Percentiles rank a stretch among this genome's conserved stretches.
Conservation (phyloP, 2,888 invertebrate species). For the Cosmorhoe ocellata region DNA sequence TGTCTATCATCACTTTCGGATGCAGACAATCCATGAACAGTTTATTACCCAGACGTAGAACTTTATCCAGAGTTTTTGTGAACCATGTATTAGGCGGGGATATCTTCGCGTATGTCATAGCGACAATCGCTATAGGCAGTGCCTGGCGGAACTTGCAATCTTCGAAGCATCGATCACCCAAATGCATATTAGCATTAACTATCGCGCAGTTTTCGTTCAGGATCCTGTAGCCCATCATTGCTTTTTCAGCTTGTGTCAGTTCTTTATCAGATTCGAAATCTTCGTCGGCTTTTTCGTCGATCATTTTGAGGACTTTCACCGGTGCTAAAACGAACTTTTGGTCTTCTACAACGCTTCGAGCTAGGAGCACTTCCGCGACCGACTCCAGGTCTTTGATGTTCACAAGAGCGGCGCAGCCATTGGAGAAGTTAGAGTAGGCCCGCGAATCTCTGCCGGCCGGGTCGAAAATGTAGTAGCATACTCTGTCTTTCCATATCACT, state of each 20-base stretch:
- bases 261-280: constrained; percentile 76
- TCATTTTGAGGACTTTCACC: constrained; percentile 74
- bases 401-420: constrained; percentile 81
- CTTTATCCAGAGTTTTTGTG: constrained; percentile 81
- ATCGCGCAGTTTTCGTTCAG: constrained; percentile 81
- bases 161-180: constrained; percentile 82
- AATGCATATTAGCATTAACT: constrained; percentile 81
- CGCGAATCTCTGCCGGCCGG: constrained; percentile 81
- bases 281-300: constrained; percentile 66
- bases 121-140: constrained; percentile 81
- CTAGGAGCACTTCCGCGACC: constrained; percentile 75
- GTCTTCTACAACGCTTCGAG: constrained; percentile 72
- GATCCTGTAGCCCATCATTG: constrained; percentile 80
- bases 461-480: constrained; percentile 85
- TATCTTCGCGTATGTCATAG: constrained; percentile 85
- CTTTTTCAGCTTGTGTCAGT: constrained; percentile 71
- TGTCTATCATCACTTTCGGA: constrained; percentile 72
- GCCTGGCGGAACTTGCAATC: constrained; percentile 83
- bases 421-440: constrained; percentile 71
- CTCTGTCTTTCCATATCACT: constrained; percentile 82
- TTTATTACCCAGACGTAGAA: constrained; percentile 82
- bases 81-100: constrained; percentile 84
- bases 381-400: constrained; percentile 78
- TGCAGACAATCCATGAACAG: constrained; percentile 78
- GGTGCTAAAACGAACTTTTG: constrained; percentile 75